A percentile compares a stretch with the other conserved stretches of the same genome.
These are phyloP conservation scores for Tromatobia lineatoria DNA, from an alignment of 2,888 invertebrate genomes.

Conservation along the genomic window DNA sequence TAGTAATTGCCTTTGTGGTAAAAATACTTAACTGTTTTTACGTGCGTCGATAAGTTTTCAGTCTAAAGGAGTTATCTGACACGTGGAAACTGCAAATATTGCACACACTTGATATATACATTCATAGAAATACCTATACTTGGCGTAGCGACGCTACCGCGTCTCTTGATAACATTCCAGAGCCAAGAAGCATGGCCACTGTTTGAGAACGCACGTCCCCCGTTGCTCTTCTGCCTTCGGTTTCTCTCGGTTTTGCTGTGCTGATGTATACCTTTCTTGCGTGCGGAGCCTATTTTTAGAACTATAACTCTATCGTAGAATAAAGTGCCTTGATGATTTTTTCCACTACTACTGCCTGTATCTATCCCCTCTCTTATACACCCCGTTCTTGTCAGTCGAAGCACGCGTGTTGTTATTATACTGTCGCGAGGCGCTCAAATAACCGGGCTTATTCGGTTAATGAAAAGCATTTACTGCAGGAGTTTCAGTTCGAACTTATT, in stretches of 20 bases:
- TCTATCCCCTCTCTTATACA: conserved; percentile 20
- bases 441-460: no score
- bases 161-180: conserved; percentile 55
- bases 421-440: background rate
- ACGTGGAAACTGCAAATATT: background rate
- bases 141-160: no score
- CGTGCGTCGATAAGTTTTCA: background rate
- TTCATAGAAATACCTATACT: background rate
- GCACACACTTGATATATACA: background rate
- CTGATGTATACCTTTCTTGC: conserved; percentile 70
- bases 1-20: background rate
- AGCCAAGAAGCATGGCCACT: conserved; percentile 37
- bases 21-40: background rate
- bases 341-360: conserved; percentile 48
- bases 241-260: conserved; percentile 6
- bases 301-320: conserved; percentile 72
- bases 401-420: conserved; percentile 15
- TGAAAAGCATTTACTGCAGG: no score
- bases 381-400: conserved; percentile 5
- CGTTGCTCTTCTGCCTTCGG: conserved; percentile 14
- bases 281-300: conserved; percentile 72
- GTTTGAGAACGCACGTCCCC: background rate
- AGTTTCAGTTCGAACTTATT: no score
- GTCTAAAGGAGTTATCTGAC: conserved; percentile 7
- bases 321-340: conserved; percentile 39